phyloP scores from a whole-genome alignment of 1,140 invertebrate species.

The Zaprionus gabonicus region DNA sequence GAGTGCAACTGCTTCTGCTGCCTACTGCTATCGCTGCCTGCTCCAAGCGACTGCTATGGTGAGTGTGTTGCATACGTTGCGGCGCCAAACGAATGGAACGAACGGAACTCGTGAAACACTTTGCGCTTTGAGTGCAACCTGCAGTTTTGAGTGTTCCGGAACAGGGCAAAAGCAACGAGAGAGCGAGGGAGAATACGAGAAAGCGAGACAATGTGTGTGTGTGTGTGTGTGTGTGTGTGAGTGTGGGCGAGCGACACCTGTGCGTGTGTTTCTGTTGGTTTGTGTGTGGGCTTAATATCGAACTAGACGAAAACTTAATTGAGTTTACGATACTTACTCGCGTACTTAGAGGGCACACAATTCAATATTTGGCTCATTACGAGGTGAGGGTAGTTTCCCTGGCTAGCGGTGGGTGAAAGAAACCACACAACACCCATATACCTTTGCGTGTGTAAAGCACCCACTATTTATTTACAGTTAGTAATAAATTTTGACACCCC shows the following conservation, averaged over 20 bases:
- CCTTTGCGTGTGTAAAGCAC: not conserved
- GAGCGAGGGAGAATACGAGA: not conserved
- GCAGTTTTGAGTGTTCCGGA: conserved; percentile 50
- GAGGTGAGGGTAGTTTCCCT: conserved; percentile 33
- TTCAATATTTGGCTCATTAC: conserved; percentile 73
- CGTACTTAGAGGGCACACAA: conserved; percentile 45
- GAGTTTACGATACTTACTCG: conserved; percentile 49
- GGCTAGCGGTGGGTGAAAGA: conserved; percentile 34
- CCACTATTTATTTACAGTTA: not conserved
- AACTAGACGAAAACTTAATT: conserved; percentile 70
- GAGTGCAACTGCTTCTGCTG: conserved; percentile 43
- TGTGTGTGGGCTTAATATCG: conserved; percentile 6
- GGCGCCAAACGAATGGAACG: conserved; percentile 49
- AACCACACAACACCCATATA: not conserved
- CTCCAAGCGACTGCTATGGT: conserved; percentile 57
- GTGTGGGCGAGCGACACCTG: conserved; percentile 17
- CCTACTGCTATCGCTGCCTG: conserved; percentile 61
- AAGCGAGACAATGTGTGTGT: not conserved
- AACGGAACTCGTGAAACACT: conserved; percentile 8
- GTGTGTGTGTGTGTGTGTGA: not conserved
- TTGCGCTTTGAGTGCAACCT: conserved; percentile 50
- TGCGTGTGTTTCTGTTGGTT: not conserved
- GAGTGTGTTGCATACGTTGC: conserved; percentile 50
- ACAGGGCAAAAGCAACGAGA: conserved; percentile 6
- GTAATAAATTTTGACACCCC: not conserved